Conservation (phyloP, 2,113 vertebrate genomes). For the Astatotilapia flaviijosephi region DNA sequence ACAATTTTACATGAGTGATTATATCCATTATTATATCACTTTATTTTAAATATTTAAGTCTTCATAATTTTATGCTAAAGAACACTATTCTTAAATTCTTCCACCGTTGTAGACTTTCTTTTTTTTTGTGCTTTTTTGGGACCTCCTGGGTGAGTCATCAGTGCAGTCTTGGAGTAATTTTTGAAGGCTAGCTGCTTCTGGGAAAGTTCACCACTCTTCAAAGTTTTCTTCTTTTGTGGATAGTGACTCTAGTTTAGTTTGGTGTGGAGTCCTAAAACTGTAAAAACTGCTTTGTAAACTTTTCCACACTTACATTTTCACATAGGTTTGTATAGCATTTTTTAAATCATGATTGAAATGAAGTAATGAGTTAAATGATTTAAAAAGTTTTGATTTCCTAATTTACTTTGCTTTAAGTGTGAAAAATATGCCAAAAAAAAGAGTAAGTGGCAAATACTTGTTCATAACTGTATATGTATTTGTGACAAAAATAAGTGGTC, state of each 20-base stretch:
- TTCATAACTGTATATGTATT: neutral
- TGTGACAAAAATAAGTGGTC: neutral
- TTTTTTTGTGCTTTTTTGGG: neutral
- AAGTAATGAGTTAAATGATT: neutral
- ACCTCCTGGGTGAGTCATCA: neutral
- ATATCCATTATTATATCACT: neutral
- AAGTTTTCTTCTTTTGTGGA: neutral
- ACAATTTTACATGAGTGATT: neutral
- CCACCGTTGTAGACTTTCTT: neutral
- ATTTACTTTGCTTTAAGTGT: neutral
- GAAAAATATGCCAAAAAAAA: neutral
- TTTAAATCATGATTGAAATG: neutral
- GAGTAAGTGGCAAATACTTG: rapidly evolving
- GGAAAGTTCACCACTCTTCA: neutral
- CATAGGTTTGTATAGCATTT: neutral
- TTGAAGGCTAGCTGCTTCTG: neutral
- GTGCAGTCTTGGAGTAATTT: neutral
- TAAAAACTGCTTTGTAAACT: neutral
- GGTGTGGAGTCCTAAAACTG: neutral
- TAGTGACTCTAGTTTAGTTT: neutral
- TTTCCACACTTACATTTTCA: neutral
- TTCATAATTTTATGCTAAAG: neutral
- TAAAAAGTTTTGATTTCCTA: neutral
- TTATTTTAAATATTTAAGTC: neutral
- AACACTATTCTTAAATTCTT: neutral